phyloP scores from a whole-genome alignment of 1,140 invertebrate species.

The Drosophila nannoptera region DNA sequence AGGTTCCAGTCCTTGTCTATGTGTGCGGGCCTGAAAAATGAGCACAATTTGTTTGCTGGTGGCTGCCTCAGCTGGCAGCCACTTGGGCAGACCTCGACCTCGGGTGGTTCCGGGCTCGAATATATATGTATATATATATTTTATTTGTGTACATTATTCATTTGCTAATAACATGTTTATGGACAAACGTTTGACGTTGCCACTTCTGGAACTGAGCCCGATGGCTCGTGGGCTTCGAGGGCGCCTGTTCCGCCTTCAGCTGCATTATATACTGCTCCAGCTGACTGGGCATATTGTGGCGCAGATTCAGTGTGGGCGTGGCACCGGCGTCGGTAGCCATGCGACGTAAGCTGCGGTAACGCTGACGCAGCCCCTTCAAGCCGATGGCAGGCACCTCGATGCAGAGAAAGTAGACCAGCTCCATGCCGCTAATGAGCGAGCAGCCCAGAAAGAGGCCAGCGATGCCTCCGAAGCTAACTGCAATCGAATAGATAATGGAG shows the following conservation, averaged over 20 bases:
- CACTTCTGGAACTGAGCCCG: slow-evolving; percentile 53
- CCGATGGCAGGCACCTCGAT: slow-evolving; percentile 74
- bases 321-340: slow-evolving; percentile 1
- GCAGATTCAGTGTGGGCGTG: slow-evolving; percentile 49
- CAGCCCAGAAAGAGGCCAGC: slow-evolving; percentile 87
- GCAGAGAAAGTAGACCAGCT: slow-evolving; percentile 86
- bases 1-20: slow-evolving; percentile 2
- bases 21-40: slow-evolving; percentile 60
- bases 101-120: too few relatives aligned
- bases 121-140: slow-evolving; percentile 58
- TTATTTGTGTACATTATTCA: slow-evolving; percentile 61
- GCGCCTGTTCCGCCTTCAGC: slow-evolving; percentile 42
- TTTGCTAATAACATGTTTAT: slow-evolving; percentile 66
- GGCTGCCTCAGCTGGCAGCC: slow-evolving; percentile 28
- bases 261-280: slow-evolving; percentile 65
- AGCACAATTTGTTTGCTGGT: slow-evolving; percentile 65
- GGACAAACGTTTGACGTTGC: slow-evolving; percentile 53
- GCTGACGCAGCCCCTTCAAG: slow-evolving; percentile 45
- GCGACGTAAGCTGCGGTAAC: slow-evolving; percentile 24
- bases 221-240: slow-evolving; percentile 24
- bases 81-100: slow-evolving; percentile 31
- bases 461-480: slow-evolving; percentile 86
- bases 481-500: slow-evolving; percentile 20
- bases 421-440: slow-evolving; percentile 85
- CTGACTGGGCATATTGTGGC: slow-evolving; percentile 48